Percentiles rank a stretch among this genome's conserved stretches.
phyloP scores from a whole-genome alignment of 1,140 invertebrate genomes.

The Brachionus rubens region DNA sequence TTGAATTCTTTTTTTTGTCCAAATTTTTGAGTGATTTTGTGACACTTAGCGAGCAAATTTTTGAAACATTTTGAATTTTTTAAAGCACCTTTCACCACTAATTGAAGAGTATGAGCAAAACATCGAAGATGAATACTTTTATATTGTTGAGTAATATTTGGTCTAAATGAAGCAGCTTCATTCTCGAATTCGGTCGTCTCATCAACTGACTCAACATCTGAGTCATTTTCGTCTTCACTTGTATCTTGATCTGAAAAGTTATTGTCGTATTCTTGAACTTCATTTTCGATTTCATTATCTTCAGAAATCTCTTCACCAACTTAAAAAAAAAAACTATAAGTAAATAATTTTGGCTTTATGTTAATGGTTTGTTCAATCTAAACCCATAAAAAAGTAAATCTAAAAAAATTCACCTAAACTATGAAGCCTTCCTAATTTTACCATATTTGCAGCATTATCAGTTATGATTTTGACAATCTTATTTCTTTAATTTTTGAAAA shows the following conservation, averaged over 20 bases:
- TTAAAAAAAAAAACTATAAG: too few species aligned
- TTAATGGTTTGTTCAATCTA: too few species aligned
- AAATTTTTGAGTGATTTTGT: background rate
- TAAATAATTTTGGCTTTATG: too few species aligned
- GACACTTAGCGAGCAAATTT: background rate
- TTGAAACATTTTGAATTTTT: constrained; percentile 10
- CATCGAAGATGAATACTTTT: constrained; percentile 2
- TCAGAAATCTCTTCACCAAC: too few species aligned
- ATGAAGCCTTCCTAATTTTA: background rate
- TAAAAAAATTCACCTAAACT: constrained; percentile 11
- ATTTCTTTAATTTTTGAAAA: background rate
- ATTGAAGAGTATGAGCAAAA: background rate
- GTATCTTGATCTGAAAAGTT: too few species aligned
- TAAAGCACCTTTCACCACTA: background rate
- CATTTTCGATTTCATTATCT: too few species aligned
- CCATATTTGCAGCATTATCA: constrained; percentile 15
- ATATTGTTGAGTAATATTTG: background rate
- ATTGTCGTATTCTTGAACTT: too few species aligned
- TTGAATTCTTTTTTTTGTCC: background rate
- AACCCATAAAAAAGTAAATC: too few species aligned
- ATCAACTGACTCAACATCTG: too few species aligned
- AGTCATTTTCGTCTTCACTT: too few species aligned
- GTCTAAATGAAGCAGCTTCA: background rate
- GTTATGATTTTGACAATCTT: constrained; percentile 1
- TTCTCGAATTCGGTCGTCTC: background rate